Conservation (phyloP, 2,888 invertebrate genomes). For the Rhopalosiphum nymphaeae region DNA sequence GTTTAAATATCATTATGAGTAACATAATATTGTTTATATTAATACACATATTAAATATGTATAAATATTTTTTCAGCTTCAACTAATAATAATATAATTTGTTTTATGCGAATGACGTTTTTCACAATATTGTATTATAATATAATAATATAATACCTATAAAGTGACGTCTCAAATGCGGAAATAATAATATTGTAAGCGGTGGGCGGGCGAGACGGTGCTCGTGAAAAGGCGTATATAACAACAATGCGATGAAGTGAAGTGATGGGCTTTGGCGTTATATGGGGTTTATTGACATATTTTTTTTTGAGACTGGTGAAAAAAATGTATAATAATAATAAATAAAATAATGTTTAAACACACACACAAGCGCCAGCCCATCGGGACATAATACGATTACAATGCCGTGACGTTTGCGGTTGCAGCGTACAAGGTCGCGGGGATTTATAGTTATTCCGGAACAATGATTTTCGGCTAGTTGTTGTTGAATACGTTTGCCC, state of each 20-base stretch:
- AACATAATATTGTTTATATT: background rate
- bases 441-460: slow-evolving; percentile 49
- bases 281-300: slow-evolving; percentile 15
- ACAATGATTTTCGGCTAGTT: slow-evolving; percentile 52
- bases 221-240: background rate
- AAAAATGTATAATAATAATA: slow-evolving; percentile 1
- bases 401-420: slow-evolving; percentile 47
- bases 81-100: background rate
- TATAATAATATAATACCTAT: background rate
- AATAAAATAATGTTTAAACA: slow-evolving; percentile 44
- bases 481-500: slow-evolving; percentile 16
- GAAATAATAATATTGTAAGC: background rate
- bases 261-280: background rate
- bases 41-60: background rate
- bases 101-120: background rate
- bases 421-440: slow-evolving; percentile 30
- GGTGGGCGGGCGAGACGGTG: background rate
- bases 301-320: background rate
- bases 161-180: slow-evolving; percentile 1
- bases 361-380: background rate
- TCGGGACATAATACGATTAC: slow-evolving; percentile 47
- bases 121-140: background rate
- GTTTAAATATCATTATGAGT: background rate
- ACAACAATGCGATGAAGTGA: background rate
- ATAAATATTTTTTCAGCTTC: background rate